Percentiles rank a stretch among this genome's conserved stretches.
Evolutionary conservation across 2,113 vertebrate genomes (phyloP).

Genomic region (Danio rerio): GRCz12tu NC_133185.1:28881501-28882000

Average conservation of each 20-base stretch:
- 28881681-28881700: neutral
- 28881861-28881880: constrained; percentile 17
- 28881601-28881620: constrained; percentile 1
- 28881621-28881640: constrained; percentile 21
- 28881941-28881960: constrained; percentile 77
- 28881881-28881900: constrained; percentile 68
- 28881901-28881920: constrained; percentile 78
- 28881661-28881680: neutral
- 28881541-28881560: constrained; percentile 23
- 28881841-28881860: constrained; percentile 26
- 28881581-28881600: neutral
- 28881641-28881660: constrained; percentile 20
- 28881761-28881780: constrained; percentile 11
- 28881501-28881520: constrained; percentile 35
- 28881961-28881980: constrained; percentile 63
- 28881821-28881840: constrained; percentile 12
- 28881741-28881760: neutral
- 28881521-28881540: constrained; percentile 21
- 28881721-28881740: neutral
- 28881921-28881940: constrained; percentile 80
- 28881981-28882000: constrained; percentile 52
- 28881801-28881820: neutral
- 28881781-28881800: constrained; percentile 1
- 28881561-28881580: constrained; percentile 28
- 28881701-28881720: neutral